Base-by-base conservation (phyloP, 2,888 invertebrate species). In the Sturmia bella region DNA sequence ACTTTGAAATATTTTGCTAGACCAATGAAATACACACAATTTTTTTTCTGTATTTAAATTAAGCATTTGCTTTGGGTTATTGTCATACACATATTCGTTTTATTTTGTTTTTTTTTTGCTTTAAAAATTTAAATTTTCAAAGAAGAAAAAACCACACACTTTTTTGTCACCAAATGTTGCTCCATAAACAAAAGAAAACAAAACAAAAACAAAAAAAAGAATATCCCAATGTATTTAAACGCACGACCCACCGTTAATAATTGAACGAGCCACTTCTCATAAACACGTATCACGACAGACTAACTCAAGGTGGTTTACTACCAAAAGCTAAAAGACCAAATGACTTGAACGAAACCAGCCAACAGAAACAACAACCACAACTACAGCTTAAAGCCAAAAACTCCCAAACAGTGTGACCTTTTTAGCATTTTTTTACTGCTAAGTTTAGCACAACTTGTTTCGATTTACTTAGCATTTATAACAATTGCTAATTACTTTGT, bases 281-380 rank as follows among this genome's bases (percentile, higher is more conserved):
- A 77, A 74, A 74, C 84, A 72, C 84, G 79, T 82, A 80, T 74
- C 69, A 77, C 82, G 80, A 84, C 70, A 80, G 80, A 84, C 84
- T 84, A 82, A 84, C 73, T 80, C 77, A 82, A 84, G 84, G 80
- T 82, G 82, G 82, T 78, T 82, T 75, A 75, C 82, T 54, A 78
- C 45, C 70, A 61, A 74, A 75, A 70, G 54, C 69, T 43, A 64
- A 75, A 82, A 82, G 74, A 82, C 82, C 57, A 74, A 78, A 78
- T 74, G 77, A 74, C 69, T 76, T 76, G 45, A 54, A 78, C 45
- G 66, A 66, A 64, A 74, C 48, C 66, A 45, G 70, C 56, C 57
- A 56, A 64, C 45, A 19, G 45, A 43, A 56, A 56, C 24, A 82
- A 78, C 64, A 81, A 50, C 59, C 73, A 56, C 32, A 37, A 21